Evolutionary conservation across 1,140 invertebrate species (phyloP).

Genomic region (Leguminivora glycinivorella): DNA sequence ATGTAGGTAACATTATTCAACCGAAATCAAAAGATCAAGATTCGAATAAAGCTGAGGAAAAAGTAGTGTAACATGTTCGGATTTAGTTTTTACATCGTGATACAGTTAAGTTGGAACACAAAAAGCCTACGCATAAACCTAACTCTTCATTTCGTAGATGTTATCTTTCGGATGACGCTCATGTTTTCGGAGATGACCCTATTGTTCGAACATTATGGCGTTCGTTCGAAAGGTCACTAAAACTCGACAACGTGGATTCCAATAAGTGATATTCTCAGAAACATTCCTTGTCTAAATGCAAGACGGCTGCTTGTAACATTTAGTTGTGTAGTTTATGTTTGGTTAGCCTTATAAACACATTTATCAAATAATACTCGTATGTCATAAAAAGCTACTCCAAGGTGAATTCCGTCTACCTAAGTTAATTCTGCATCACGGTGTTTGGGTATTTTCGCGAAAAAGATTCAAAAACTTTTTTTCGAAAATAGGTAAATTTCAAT

Average conservation of each 20-base stretch:
- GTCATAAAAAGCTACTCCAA: too few relatives aligned
- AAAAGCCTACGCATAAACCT: conserved; percentile 14
- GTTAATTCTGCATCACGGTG: too few relatives aligned
- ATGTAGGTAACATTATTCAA: too few relatives aligned
- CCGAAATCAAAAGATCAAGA: background rate
- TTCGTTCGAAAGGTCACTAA: conserved; percentile 17
- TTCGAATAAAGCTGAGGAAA: background rate
- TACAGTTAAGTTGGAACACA: conserved; percentile 18
- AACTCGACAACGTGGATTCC: conserved; percentile 12
- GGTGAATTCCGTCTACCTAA: too few relatives aligned
- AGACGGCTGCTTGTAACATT: too few relatives aligned
- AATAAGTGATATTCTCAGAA: conserved; percentile 5
- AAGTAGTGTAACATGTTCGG: background rate
- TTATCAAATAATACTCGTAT: too few relatives aligned
- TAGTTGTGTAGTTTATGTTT: too few relatives aligned
- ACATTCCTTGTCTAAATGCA: background rate
- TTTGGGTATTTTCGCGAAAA: too few relatives aligned
- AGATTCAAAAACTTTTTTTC: too few relatives aligned
- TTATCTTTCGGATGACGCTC: conserved; percentile 6
- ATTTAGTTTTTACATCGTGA: conserved; percentile 19
- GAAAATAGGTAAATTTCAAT: too few relatives aligned
- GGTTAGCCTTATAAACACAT: too few relatives aligned
- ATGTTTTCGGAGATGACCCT: conserved; percentile 18
- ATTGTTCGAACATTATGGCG: conserved; percentile 23
- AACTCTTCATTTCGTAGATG: background rate